Conservation (phyloP, 2,797 vertebrate species). For the Clarias laeviceps region DNA sequence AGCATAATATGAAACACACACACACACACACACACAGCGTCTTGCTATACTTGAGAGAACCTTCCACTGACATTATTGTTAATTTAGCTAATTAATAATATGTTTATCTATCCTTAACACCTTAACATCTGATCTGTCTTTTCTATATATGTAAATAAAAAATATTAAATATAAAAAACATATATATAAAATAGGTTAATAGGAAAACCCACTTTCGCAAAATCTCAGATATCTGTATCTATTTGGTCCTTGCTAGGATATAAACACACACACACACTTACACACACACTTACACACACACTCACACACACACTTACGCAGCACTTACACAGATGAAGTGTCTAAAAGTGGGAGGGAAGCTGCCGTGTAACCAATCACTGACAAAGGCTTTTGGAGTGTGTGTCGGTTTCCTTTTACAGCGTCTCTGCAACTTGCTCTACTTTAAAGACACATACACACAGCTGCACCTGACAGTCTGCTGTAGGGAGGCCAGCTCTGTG, state of each 20-base stretch:
- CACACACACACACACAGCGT: background rate
- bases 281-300: slow-evolving; percentile 6
- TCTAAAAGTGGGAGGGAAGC: slow-evolving; percentile 40
- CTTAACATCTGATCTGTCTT: background rate
- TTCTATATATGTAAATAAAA: background rate
- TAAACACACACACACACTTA: background rate
- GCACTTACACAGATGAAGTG: slow-evolving; percentile 34
- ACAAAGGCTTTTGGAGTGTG: slow-evolving; percentile 72
- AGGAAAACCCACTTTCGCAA: background rate
- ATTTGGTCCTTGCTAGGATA: background rate
- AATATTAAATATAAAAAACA: background rate
- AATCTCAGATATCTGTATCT: background rate
- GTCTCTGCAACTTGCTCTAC: slow-evolving; percentile 60
- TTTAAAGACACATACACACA: slow-evolving; percentile 67
- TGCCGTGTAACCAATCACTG: slow-evolving; percentile 63
- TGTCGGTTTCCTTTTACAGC: slow-evolving; percentile 84
- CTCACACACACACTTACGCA: background rate
- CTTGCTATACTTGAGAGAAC: background rate
- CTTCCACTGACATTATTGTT: background rate
- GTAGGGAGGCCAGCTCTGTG: slow-evolving; percentile 45
- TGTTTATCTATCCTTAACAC: background rate
- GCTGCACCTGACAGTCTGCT: slow-evolving; percentile 75
- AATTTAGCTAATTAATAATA: background rate
- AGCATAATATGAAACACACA: background rate
- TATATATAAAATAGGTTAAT: background rate